These are phyloP conservation scores for Cataglyphis cursor DNA, from an alignment of 2,888 invertebrate species.

Conservation along the genomic window DNA sequence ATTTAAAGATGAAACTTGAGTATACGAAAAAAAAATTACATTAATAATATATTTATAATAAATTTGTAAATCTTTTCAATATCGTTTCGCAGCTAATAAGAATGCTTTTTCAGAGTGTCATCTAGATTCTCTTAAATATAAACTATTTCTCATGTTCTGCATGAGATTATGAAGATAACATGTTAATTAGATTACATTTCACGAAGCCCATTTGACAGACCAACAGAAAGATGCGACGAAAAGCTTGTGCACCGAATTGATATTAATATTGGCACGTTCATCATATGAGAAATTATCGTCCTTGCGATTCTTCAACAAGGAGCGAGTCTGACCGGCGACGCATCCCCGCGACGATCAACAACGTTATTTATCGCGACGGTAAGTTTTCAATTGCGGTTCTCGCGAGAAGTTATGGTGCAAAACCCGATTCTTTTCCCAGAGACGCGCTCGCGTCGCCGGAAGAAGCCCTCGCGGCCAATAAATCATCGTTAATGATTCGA, in stretches of 20 bases:
- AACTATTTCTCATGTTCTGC: not conserved
- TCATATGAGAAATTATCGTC: conserved; percentile 27
- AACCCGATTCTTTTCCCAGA: conserved; percentile 39
- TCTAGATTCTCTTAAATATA: not conserved
- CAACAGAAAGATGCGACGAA: not conserved
- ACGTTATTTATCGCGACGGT: conserved; percentile 53
- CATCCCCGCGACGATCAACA: conserved; percentile 42
- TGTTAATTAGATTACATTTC: not conserved
- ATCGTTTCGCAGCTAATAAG: not conserved
- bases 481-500: conserved; percentile 70
- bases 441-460: conserved; percentile 47
- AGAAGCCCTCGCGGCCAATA: conserved; percentile 59
- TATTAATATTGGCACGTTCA: conserved; percentile 29
- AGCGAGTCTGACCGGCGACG: conserved; percentile 15
- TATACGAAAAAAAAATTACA: not conserved
- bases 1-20: not conserved
- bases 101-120: not conserved
- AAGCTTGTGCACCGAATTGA: not conserved
- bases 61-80: not conserved
- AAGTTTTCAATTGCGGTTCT: conserved; percentile 54
- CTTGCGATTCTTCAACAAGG: conserved; percentile 6
- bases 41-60: not conserved
- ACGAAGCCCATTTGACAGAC: not conserved
- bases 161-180: not conserved
- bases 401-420: conserved; percentile 52